Evolutionary conservation across 2,888 invertebrate species (phyloP), one percentile per base, ranked within the genome.

Genomic region (Drosophila macrothrix): DNA sequence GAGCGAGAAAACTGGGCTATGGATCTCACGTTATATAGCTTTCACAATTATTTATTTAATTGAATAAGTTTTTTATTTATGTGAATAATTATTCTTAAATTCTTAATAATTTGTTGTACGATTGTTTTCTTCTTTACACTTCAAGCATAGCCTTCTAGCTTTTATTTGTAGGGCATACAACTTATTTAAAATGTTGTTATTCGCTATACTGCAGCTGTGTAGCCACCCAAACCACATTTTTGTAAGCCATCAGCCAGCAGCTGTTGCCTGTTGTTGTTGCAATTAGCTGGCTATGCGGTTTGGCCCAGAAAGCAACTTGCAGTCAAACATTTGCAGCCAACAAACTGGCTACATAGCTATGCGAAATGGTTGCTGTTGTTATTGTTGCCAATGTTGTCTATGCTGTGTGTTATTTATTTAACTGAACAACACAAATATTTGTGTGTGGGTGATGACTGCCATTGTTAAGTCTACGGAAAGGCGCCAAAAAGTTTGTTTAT

Each of bases 291-390:
- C 84, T 86, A 86, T 86, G 89, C 71, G 85, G 85, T 80, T 89
- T 86, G 89, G 84, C 89, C 89, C 89, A 86, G 76, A 86, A 86
- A 86, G 70, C 84, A 75, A 85, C 82, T 87, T 84, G 83, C 71
- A 71, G 67, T 78, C 66, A 62, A 78, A 80, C 74, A 78, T 76
- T 76, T 79, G 65, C 64, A 63, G 80, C 56, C 68, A 59, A 49
- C 67, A 64, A 76, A 71, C 80, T 79, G 54, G 65, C 76, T 61
- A 55, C 41, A n/a, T 52, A 64, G 64, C 69, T 49, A 52, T 53
- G 68, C 65, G n/a, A 58, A 29, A 41, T 22, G 71, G 78, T 71
- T 75, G 64, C 58, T 65, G 59, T 58, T 64, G 61, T 70, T 66
- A 29, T 54, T 67, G 58, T 62, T 63, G 46, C 55, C 54, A 41